Evolutionary conservation across 2,888 invertebrate species (phyloP).

Genomic region (Thumatha senex): DNA sequence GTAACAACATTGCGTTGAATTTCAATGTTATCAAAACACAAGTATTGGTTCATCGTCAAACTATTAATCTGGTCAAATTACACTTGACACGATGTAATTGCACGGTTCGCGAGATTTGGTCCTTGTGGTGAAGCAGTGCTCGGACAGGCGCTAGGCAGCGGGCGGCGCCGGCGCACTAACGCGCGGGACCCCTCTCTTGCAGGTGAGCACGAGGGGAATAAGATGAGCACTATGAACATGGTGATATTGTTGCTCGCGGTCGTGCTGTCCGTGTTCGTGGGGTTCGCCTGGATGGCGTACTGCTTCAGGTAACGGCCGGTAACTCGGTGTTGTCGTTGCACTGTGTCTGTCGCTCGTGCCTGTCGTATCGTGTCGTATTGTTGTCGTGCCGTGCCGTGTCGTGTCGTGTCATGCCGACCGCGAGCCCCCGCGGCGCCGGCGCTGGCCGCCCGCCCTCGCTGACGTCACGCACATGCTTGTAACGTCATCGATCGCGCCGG

Average conservation of each 20-base stretch:
- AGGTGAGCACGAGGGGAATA: conserved; percentile 90
- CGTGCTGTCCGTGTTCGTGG: conserved; percentile 97
- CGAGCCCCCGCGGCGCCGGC: conserved; percentile 56
- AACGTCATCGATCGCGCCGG: conserved; percentile 46
- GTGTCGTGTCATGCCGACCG: conserved; percentile 41
- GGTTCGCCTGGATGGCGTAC: conserved; percentile 97
- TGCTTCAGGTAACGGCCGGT: conserved; percentile 93
- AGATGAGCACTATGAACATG: conserved; percentile 95
- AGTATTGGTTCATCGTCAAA: conserved; percentile 17
- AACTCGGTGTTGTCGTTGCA: conserved; percentile 77
- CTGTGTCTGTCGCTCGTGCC: conserved; percentile 73
- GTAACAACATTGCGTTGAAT: conserved; percentile 13
- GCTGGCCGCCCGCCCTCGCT: conserved; percentile 59
- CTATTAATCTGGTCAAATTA: background rate
- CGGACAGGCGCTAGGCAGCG: conserved; percentile 62
- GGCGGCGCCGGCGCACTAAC: conserved; percentile 80
- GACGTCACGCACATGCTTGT: conserved; percentile 47
- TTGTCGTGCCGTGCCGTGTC: conserved; percentile 36
- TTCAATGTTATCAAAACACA: conserved; percentile 16
- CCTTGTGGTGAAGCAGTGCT: conserved; percentile 55
- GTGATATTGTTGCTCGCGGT: conserved; percentile 96
- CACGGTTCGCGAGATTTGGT: conserved; percentile 2
- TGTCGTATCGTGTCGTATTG: conserved; percentile 55
- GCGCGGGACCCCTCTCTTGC: conserved; percentile 82
- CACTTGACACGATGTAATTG: background rate